Evolutionary conservation across 1,140 invertebrate genomes (phyloP).

Genomic region (Drosophila grimshawi): DNA sequence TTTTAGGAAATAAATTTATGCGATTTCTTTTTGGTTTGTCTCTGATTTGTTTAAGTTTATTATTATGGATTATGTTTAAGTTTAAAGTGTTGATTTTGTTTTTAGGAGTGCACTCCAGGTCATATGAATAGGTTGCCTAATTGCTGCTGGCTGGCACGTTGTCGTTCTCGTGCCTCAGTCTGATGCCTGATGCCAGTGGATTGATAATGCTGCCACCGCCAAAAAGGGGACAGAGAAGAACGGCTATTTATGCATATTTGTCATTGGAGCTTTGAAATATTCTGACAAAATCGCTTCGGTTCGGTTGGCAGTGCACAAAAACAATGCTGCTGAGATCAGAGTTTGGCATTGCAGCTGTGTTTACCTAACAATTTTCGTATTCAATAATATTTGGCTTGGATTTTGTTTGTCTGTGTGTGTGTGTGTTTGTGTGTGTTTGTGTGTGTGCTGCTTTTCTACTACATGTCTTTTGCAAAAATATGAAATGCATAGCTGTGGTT

Average conservation of each 20-base stretch:
- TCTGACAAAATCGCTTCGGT: constrained; percentile 40
- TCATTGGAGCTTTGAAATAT: constrained; percentile 42
- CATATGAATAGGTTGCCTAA: constrained; percentile 55
- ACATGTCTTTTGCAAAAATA: constrained; percentile 75
- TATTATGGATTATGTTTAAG: too few species aligned
- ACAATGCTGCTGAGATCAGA: constrained; percentile 27
- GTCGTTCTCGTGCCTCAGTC: neutral
- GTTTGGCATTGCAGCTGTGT: constrained; percentile 62
- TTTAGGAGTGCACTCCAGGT: neutral
- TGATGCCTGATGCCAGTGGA: constrained; percentile 54
- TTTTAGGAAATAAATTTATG: too few species aligned
- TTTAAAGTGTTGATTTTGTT: neutral
- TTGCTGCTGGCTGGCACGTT: constrained; percentile 41
- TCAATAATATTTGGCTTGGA: constrained; percentile 76
- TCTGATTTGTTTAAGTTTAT: too few species aligned
- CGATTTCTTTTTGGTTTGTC: too few species aligned
- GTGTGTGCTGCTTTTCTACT: constrained; percentile 58
- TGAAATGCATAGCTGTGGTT: constrained; percentile 75
- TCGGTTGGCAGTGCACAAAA: constrained; percentile 39
- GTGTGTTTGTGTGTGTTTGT: neutral
- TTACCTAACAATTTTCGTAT: constrained; percentile 76
- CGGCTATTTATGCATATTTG: constrained; percentile 29
- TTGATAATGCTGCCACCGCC: constrained; percentile 46
- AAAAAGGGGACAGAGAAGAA: constrained; percentile 33
- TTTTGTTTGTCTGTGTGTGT: constrained; percentile 42